These are phyloP conservation scores for Oreocharis arfaki DNA, from an alignment of 2,113 vertebrate species.

Conservation along the genomic window DNA sequence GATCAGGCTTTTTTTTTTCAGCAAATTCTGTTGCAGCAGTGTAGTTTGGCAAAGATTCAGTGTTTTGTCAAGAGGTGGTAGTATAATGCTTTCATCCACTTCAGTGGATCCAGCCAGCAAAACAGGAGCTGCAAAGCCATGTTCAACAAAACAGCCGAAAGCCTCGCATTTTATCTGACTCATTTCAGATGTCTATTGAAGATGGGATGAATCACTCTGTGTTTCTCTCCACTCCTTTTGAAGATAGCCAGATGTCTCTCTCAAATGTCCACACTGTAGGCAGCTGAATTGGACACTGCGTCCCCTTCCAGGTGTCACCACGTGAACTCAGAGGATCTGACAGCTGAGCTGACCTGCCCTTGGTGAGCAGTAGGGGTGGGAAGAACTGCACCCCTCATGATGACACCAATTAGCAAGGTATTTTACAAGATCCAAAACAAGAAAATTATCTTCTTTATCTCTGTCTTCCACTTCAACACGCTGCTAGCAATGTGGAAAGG, in stretches of 20 bases:
- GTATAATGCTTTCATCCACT: not conserved
- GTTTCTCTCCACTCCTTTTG: not conserved
- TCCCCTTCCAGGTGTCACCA: not conserved
- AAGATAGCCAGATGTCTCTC: not conserved
- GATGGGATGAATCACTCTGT: not conserved
- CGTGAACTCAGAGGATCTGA: not conserved
- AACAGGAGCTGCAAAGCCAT: not conserved
- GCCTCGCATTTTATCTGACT: not conserved
- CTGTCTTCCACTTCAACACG: not conserved
- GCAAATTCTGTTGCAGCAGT: not conserved
- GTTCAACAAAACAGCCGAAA: not conserved
- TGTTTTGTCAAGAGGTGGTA: not conserved
- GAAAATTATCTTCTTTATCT: not conserved
- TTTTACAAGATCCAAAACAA: not conserved
- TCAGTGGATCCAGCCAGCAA: not conserved
- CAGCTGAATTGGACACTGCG: not conserved
- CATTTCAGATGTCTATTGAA: not conserved
- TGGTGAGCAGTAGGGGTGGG: rapidly evolving
- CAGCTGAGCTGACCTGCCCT: not conserved
- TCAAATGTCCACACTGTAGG: not conserved
- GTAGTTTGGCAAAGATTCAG: not conserved
- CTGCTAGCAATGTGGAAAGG: not conserved
- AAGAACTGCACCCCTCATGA: not conserved
- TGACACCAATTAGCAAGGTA: not conserved
- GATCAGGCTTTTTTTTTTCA: not conserved